Percentiles rank a stretch among this genome's conserved stretches.
phyloP scores from a whole-genome alignment of 2,888 invertebrate species.

The Papilio gigon region DNA sequence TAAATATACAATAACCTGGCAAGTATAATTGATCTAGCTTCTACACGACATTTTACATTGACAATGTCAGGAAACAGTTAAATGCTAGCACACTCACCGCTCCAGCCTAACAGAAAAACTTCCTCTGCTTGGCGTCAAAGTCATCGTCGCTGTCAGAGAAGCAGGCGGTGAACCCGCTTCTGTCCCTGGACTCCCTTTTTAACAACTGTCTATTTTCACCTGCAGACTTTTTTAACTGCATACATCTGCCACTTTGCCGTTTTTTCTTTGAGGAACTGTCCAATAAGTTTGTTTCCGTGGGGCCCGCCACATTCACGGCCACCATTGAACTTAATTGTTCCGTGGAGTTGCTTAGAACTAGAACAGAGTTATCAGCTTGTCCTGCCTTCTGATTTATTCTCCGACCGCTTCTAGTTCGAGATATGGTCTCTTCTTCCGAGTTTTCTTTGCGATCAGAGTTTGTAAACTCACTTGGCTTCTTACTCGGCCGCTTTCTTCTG shows the following conservation, averaged over 20 bases:
- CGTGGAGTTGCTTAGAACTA: constrained; percentile 62
- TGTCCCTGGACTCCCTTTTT: constrained; percentile 63
- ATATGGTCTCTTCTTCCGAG: constrained; percentile 56
- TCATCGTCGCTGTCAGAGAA: constrained; percentile 77
- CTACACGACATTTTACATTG: constrained; percentile 37
- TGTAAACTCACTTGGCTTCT: constrained; percentile 55
- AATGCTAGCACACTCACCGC: constrained; percentile 1
- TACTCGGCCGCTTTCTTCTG: constrained; percentile 51
- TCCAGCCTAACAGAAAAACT: constrained; percentile 62
- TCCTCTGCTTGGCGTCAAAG: constrained; percentile 63
- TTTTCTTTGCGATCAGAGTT: constrained; percentile 65
- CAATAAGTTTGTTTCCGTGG: constrained; percentile 25
- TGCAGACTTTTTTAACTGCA: constrained; percentile 52
- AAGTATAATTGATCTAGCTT: constrained; percentile 41
- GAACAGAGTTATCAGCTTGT: constrained; percentile 63
- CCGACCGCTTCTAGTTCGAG: constrained; percentile 68
- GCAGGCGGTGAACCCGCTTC: constrained; percentile 72
- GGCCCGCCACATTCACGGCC: constrained; percentile 65
- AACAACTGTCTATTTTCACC: constrained; percentile 54
- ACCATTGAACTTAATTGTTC: constrained; percentile 64
- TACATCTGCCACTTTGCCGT: constrained; percentile 24
- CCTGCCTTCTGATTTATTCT: constrained; percentile 56
- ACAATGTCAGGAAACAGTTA: constrained; percentile 6
- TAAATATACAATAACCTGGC: constrained; percentile 31
- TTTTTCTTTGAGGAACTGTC: constrained; percentile 12